A percentile compares a stretch with the other conserved stretches of the same genome.
Conservation (phyloP, 2,113 vertebrate species). For the Struthidea cinerea region DNA sequence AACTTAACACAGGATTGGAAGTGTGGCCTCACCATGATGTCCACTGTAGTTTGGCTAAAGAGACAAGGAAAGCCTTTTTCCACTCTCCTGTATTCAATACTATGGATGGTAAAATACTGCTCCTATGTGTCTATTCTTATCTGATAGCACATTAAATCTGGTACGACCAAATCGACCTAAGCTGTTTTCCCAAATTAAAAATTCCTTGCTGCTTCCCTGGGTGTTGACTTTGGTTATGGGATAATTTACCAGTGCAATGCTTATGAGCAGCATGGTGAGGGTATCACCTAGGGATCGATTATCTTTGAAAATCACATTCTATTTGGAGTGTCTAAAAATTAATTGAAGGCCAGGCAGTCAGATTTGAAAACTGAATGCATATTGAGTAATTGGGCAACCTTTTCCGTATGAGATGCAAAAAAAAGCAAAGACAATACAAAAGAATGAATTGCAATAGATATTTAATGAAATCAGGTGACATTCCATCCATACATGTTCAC, state of each 20-base stretch:
- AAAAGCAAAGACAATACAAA: background rate
- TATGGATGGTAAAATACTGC: background rate
- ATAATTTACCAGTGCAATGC: background rate
- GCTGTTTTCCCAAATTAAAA: background rate
- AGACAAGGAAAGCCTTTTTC: background rate
- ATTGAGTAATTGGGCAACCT: background rate
- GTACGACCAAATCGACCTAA: background rate
- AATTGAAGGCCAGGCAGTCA: background rate
- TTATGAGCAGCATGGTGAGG: background rate
- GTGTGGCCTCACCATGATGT: no score
- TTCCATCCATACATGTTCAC: fast-evolving
- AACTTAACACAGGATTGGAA: background rate
- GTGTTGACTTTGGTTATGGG: background rate
- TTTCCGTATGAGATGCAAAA: background rate
- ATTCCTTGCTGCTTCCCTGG: background rate
- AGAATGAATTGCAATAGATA: background rate
- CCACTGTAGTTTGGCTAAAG: background rate
- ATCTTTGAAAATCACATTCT: background rate
- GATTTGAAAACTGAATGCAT: background rate
- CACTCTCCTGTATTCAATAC: background rate
- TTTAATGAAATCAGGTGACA: background rate
- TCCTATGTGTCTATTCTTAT: background rate
- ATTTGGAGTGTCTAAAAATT: background rate
- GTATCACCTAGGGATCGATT: background rate
- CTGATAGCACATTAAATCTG: background rate